Evolutionary conservation across 2,888 invertebrate genomes (phyloP).

Genomic region (Psylliodes chrysocephalus): DNA sequence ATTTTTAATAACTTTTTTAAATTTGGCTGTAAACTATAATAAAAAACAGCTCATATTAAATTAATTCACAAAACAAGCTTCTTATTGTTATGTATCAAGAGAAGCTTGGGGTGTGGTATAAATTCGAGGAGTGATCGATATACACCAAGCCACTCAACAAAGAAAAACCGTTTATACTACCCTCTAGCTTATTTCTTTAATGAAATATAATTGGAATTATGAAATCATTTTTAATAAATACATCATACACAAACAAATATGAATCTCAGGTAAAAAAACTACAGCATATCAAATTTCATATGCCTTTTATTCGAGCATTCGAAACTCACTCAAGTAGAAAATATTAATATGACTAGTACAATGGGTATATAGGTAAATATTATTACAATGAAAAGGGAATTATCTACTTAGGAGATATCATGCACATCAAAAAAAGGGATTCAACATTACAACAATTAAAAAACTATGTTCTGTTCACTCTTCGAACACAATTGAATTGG

Average conservation of each 20-base stretch:
- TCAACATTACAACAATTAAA: constrained; percentile 30
- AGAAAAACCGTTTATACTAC: constrained; percentile 16
- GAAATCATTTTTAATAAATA: constrained; percentile 50
- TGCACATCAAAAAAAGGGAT: constrained; percentile 36
- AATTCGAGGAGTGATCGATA: constrained; percentile 19
- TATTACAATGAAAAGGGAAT: constrained; percentile 30
- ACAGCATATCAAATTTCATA: constrained; percentile 44
- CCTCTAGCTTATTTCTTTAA: constrained; percentile 13
- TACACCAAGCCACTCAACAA: constrained; percentile 32
- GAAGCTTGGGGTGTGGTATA: constrained; percentile 27
- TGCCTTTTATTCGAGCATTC: constrained; percentile 31
- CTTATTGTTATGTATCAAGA: background rate
- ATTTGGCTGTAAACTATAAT: background rate
- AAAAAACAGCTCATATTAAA: background rate
- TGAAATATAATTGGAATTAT: constrained; percentile 43
- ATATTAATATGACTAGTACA: constrained; percentile 36
- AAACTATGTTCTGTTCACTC: constrained; percentile 15
- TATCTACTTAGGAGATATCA: constrained; percentile 33
- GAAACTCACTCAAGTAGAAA: constrained; percentile 32
- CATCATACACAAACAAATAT: constrained; percentile 39
- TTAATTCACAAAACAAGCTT: constrained; percentile 1
- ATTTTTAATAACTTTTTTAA: background rate
- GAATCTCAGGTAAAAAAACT: constrained; percentile 44
- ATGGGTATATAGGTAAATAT: constrained; percentile 34
- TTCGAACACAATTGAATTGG: constrained; percentile 19